Percentiles rank a stretch among this genome's conserved stretches.
Conservation (phyloP, 2,888 invertebrate species). For the Epirrita christyi region DNA sequence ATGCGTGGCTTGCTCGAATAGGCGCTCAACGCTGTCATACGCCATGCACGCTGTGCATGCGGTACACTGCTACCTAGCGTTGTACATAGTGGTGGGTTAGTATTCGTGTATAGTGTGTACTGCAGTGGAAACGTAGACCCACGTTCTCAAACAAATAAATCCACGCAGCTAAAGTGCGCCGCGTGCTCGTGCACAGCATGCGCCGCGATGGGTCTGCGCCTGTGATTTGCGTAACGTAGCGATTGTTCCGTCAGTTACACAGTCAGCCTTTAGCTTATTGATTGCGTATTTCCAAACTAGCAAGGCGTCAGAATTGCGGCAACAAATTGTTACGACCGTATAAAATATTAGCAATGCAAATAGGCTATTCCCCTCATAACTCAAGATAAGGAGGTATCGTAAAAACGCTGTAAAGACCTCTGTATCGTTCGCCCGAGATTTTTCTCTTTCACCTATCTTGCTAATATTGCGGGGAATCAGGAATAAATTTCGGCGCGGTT, state of each 20-base stretch:
- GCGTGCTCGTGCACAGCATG: too few relatives aligned
- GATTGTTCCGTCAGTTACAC: background rate
- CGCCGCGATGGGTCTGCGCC: too few relatives aligned
- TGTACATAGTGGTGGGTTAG: too few relatives aligned
- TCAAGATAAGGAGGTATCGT: slow-evolving; percentile 45
- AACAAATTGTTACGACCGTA: slow-evolving; percentile 41
- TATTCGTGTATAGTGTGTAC: too few relatives aligned
- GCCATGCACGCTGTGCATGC: too few relatives aligned
- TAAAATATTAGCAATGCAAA: slow-evolving; percentile 48
- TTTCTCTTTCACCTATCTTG: slow-evolving; percentile 31
- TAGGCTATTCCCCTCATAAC: slow-evolving; percentile 43
- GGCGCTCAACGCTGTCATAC: too few relatives aligned
- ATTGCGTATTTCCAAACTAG: slow-evolving; percentile 37
- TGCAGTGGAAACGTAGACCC: too few relatives aligned
- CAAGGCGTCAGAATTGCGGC: slow-evolving; percentile 28
- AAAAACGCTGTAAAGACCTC: slow-evolving; percentile 39
- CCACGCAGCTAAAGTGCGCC: too few relatives aligned
- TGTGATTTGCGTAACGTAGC: too few relatives aligned
- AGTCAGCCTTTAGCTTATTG: slow-evolving; percentile 28
- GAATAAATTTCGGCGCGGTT: slow-evolving; percentile 25
- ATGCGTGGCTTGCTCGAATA: too few relatives aligned
- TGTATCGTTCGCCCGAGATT: slow-evolving; percentile 36
- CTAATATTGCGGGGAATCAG: slow-evolving; percentile 29
- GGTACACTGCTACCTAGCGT: too few relatives aligned
- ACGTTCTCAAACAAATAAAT: too few relatives aligned